Evolutionary conservation across 2,888 invertebrate genomes (phyloP).

Genomic region (Ypsolopha sequella): DNA sequence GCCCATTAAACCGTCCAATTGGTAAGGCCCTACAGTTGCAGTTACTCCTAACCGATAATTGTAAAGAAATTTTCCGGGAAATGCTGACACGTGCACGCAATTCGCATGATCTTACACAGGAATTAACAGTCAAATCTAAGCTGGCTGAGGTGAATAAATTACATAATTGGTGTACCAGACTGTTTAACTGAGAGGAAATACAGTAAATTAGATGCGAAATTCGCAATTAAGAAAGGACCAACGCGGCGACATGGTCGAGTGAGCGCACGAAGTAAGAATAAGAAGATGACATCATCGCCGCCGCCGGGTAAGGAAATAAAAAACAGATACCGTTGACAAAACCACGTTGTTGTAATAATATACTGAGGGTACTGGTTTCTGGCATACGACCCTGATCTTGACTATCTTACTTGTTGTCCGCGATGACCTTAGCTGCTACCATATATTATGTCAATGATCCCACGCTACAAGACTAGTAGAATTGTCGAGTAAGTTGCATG

Average conservation of each 20-base stretch:
- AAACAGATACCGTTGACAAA: slow-evolving; percentile 34
- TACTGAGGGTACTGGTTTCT: slow-evolving; percentile 28
- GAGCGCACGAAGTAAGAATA: slow-evolving; percentile 5
- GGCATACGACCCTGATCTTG: slow-evolving; percentile 62
- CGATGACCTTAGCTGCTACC: neutral
- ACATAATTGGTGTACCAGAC: neutral
- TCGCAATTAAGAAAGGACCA: slow-evolving; percentile 5
- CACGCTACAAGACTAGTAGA: neutral
- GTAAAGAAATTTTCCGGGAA: neutral
- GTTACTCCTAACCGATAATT: slow-evolving; percentile 10
- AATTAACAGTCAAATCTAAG: neutral
- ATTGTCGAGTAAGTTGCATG: neutral
- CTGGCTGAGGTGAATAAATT: neutral
- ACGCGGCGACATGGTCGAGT: neutral
- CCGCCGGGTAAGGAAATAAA: slow-evolving; percentile 26
- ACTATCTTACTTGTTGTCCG: slow-evolving; percentile 7
- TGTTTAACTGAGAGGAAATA: slow-evolving; percentile 1
- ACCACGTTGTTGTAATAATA: slow-evolving; percentile 25
- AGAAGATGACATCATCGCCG: slow-evolving; percentile 49
- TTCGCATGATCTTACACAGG: neutral
- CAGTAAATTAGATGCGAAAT: neutral
- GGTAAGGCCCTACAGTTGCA: slow-evolving; percentile 5
- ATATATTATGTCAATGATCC: neutral
- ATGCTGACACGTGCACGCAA: neutral
- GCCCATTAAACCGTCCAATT: slow-evolving; percentile 20